Evolutionary conservation across 2,113 vertebrate genomes (phyloP).

Genomic region (Meriones unguiculatus): DNA sequence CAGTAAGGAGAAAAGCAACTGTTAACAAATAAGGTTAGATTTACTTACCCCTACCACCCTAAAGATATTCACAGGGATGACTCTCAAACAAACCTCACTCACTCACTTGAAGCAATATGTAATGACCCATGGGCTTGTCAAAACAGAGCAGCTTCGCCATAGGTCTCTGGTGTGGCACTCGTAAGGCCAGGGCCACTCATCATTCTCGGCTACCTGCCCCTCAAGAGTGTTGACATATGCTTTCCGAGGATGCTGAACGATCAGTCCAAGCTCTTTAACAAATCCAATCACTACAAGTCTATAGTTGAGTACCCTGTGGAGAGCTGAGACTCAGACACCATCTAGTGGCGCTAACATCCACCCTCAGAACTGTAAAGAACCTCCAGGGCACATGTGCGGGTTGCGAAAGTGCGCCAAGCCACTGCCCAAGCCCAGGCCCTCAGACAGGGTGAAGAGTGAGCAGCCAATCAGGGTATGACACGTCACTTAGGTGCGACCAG

Average conservation of each 20-base stretch:
- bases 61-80: background rate
- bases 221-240: background rate
- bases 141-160: background rate
- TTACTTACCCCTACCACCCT: background rate
- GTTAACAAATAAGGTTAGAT: background rate
- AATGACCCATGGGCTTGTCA: background rate
- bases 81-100: background rate
- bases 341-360: too few relatives aligned
- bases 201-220: background rate
- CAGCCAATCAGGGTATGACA: too few relatives aligned
- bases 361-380: too few relatives aligned
- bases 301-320: too few relatives aligned
- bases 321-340: too few relatives aligned
- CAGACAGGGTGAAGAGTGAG: too few relatives aligned
- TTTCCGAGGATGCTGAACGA: background rate
- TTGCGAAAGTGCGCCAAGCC: too few relatives aligned
- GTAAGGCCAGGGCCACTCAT: too few relatives aligned
- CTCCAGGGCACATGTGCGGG: too few relatives aligned
- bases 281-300: background rate
- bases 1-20: background rate
- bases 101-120: background rate
- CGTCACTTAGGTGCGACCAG: too few relatives aligned
- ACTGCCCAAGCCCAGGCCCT: too few relatives aligned
- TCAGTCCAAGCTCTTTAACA: background rate
- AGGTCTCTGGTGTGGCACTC: background rate